These are phyloP conservation scores for Galerucella pusilla DNA, from an alignment of 2,888 invertebrate species.

Conservation along the genomic window DNA sequence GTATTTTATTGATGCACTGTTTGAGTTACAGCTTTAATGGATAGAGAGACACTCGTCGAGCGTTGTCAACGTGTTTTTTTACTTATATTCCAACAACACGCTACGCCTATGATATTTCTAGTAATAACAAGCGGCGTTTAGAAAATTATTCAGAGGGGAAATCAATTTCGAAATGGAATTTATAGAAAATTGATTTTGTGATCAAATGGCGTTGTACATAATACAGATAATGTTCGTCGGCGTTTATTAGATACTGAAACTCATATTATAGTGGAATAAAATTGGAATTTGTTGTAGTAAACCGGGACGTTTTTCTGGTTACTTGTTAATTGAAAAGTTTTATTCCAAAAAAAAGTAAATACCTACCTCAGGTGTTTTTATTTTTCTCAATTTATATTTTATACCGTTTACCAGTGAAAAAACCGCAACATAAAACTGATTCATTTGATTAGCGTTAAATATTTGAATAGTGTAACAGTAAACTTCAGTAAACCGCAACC, in stretches of 20 bases:
- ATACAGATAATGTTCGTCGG: conserved; percentile 21
- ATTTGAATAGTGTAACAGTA: conserved; percentile 12
- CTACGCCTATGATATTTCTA: background rate
- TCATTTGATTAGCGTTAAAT: conserved; percentile 7
- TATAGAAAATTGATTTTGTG: conserved; percentile 26
- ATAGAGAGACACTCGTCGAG: too few species aligned
- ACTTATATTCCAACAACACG: too few species aligned
- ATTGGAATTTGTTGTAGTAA: too few species aligned
- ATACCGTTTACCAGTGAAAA: background rate
- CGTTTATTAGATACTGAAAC: conserved; percentile 11
- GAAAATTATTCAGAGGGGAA: conserved; percentile 1
- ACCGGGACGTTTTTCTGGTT: too few species aligned
- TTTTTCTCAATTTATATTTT: background rate
- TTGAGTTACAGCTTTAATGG: too few species aligned
- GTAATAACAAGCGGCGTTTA: conserved; percentile 2
- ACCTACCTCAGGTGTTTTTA: background rate
- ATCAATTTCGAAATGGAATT: conserved; percentile 26
- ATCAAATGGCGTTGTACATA: conserved; percentile 17
- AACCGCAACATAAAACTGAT: conserved; percentile 9
- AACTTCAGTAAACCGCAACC: conserved; percentile 1
- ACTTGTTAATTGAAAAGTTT: too few species aligned
- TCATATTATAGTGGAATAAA: background rate
- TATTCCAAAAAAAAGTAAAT: background rate
- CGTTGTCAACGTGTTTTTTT: too few species aligned
- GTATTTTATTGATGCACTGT: too few species aligned